Conservation (phyloP, 2,797 vertebrate genomes). For the Meda fulgida region DNA sequence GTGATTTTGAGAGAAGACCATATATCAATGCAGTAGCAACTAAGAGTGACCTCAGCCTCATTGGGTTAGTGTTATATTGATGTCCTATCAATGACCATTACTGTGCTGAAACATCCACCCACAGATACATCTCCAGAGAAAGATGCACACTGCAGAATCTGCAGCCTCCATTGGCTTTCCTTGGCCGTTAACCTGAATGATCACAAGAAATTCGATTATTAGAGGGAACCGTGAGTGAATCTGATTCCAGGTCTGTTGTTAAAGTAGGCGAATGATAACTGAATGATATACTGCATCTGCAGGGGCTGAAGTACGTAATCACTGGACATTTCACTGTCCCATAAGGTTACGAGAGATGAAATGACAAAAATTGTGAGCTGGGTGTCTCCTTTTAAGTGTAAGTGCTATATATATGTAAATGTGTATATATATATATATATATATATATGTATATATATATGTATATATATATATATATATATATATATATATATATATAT, state of each 20-base stretch:
- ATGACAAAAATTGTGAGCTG: background rate
- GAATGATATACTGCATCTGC: background rate
- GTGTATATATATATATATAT: background rate
- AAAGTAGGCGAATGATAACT: background rate
- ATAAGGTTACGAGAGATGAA: background rate
- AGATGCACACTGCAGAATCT: conserved; percentile 22
- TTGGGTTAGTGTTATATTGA: conserved; percentile 35
- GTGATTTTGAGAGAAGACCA: background rate
- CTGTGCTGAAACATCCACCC: conserved; percentile 37
- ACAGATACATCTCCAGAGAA: conserved; percentile 1
- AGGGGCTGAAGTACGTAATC: background rate
- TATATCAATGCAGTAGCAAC: conserved; percentile 18
- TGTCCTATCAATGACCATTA: conserved; percentile 30
- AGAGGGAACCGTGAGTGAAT: background rate
- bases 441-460: background rate
- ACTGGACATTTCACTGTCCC: background rate
- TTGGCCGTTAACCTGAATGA: conserved; percentile 24
- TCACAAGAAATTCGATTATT: conserved; percentile 32
- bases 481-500: too few relatives aligned
- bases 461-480: background rate
- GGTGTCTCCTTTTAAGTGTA: background rate
- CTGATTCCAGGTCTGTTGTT: conserved; percentile 15
- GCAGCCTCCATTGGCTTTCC: conserved; percentile 4
- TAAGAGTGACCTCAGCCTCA: conserved; percentile 1
- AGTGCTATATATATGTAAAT: too few relatives aligned